Evolutionary conservation across 2,888 invertebrate species (phyloP), one percentile per base, ranked within the genome.

Genomic region (Entomobrya proxima): DNA sequence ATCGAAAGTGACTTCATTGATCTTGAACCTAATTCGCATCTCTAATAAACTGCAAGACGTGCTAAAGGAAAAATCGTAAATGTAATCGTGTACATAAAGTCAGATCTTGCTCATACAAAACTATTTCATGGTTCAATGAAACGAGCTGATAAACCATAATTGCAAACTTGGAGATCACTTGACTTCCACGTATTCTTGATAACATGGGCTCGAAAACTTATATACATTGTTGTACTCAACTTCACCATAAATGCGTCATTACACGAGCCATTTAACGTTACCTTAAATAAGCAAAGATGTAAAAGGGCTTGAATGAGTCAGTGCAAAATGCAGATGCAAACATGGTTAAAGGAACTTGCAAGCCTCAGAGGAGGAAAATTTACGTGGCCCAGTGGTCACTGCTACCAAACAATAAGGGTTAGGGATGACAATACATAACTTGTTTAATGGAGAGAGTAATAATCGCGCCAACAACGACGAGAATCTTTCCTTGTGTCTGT

Each of bases 1-100:
- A 85, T 74, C 85, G 85, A 85, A 84, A 84, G 84, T 52, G 84
- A 55, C 72, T 77, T 72, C 78, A 85, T 85, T 85, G 85, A 85
- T 85, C 85, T 85, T 85, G 85, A 78, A 78, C 78, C 83, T 85
- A 85, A 78, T 85, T 85, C 64, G 24, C 27, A 13, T 32, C 58
- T 67, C 37, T 37, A 67, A 40, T 21, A 13, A 21, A 21, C 9
- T 24, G 13, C 7, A 37, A 64, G 64, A 64, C 18, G 35, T 64
- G 18, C 27, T 18, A 11, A 64, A 64, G 35, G 15, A 11, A 6
- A 18, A 27, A 72, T 15, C 0, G n/a, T 3, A 7, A 30, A 6
- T 4, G 13, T 27, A 30, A 15, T 7, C 72, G 47, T 24, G 27
- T 18, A 27, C 72, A 47, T 27, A 72, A 35, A 32, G 6, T 61